These are phyloP conservation scores for Drosophila histrio DNA, from an alignment of 2,888 invertebrate genomes.

Conservation along the genomic window DNA sequence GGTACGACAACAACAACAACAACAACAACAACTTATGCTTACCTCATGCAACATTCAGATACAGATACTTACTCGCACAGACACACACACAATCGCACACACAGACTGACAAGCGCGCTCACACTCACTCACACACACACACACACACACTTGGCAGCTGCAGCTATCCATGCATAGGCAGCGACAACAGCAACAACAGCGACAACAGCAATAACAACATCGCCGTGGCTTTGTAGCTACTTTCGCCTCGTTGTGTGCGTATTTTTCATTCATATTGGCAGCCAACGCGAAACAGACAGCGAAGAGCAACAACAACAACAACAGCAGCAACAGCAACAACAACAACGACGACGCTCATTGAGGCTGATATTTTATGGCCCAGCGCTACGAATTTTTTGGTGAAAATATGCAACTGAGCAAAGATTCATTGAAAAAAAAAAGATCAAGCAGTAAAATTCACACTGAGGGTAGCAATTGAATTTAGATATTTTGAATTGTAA, in stretches of 20 bases:
- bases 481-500: slow-evolving; percentile 1
- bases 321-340: slow-evolving; percentile 17
- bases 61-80: slow-evolving; percentile 43
- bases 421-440: slow-evolving; percentile 62
- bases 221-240: slow-evolving; percentile 51
- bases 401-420: slow-evolving; percentile 55
- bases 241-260: slow-evolving; percentile 67
- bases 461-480: neutral
- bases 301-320: neutral
- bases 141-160: slow-evolving; percentile 56
- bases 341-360: slow-evolving; percentile 45
- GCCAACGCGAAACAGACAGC: slow-evolving; percentile 65
- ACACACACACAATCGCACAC: slow-evolving; percentile 21
- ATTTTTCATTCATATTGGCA: slow-evolving; percentile 76
- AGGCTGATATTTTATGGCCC: slow-evolving; percentile 55
- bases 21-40: slow-evolving; percentile 64
- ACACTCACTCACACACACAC: slow-evolving; percentile 22
- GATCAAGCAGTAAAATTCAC: neutral
- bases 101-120: slow-evolving; percentile 6
- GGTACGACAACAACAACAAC: slow-evolving; percentile 27
- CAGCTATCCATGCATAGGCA: slow-evolving; percentile 67
- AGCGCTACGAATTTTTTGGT: slow-evolving; percentile 41
- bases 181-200: slow-evolving; percentile 14
- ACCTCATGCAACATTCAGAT: slow-evolving; percentile 74
- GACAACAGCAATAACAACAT: slow-evolving; percentile 28